Percentiles rank a stretch among this genome's conserved stretches.
Evolutionary conservation across 2,888 invertebrate genomes (phyloP).

Genomic region (Lepidochrysops patricia): DNA sequence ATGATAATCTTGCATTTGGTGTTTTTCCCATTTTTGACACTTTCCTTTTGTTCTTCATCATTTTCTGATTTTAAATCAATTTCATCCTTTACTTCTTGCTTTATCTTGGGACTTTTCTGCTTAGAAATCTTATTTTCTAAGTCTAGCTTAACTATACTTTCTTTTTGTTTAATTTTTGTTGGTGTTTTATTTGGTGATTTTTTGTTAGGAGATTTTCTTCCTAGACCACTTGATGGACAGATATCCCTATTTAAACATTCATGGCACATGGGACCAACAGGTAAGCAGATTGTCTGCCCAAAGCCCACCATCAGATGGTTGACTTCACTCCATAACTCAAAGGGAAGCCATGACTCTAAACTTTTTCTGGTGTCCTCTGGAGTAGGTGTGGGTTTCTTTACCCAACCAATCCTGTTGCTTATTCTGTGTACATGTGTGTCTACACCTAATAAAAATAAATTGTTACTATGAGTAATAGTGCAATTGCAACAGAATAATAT

Average conservation of each 20-base stretch:
- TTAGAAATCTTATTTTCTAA: conserved; percentile 24
- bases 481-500: too few relatives aligned
- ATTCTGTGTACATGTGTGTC: conserved; percentile 99
- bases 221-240: conserved; percentile 80
- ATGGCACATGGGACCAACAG: conserved; percentile 86
- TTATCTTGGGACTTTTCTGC: conserved; percentile 16
- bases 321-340: conserved; percentile 87
- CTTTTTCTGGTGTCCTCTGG: conserved; percentile 91
- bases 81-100: background rate
- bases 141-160: conserved; percentile 20
- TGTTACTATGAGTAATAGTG: too few relatives aligned
- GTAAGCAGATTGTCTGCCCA: conserved; percentile 94
- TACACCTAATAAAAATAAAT: conserved; percentile 79
- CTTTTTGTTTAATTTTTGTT: conserved; percentile 24
- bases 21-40: background rate
- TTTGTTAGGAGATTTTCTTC: conserved; percentile 47
- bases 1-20: background rate
- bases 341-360: conserved; percentile 92
- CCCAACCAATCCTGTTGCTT: conserved; percentile 92
- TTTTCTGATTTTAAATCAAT: background rate
- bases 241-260: conserved; percentile 87
- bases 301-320: conserved; percentile 97
- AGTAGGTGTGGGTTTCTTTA: conserved; percentile 79
- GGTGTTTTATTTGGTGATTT: conserved; percentile 38
- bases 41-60: background rate